Evolutionary conservation across 2,888 invertebrate species (phyloP).

Genomic region (Thymelicus sylvestris): DNA sequence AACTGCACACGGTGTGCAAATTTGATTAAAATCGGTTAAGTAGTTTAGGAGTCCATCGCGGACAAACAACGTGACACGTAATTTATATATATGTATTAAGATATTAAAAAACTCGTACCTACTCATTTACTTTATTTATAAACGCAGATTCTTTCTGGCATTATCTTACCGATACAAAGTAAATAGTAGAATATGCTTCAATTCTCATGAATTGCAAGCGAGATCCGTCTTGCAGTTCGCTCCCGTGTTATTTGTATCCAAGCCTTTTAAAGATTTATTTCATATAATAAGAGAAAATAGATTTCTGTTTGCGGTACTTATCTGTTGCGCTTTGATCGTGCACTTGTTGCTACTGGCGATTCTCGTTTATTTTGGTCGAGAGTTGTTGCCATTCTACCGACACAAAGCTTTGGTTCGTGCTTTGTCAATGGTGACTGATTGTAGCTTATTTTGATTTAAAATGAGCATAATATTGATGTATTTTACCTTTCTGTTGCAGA

Average conservation of each 20-base stretch:
- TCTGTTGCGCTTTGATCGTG: constrained; percentile 16
- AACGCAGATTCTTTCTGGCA: too few relatives aligned
- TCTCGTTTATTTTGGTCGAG: constrained; percentile 21
- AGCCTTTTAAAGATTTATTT: background rate
- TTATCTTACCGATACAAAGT: too few relatives aligned
- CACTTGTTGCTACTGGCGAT: constrained; percentile 20
- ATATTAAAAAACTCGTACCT: too few relatives aligned
- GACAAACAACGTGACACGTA: too few relatives aligned
- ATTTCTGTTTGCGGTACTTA: constrained; percentile 3
- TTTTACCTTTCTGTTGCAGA: background rate
- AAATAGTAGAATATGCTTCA: too few relatives aligned
- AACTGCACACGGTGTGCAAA: too few relatives aligned
- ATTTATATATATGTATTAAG: too few relatives aligned
- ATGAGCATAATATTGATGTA: background rate
- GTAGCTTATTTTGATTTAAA: background rate
- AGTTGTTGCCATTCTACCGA: constrained; percentile 6
- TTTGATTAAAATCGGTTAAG: too few relatives aligned
- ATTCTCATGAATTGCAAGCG: too few relatives aligned
- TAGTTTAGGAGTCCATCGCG: too few relatives aligned
- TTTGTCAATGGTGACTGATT: background rate
- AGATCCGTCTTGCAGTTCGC: too few relatives aligned
- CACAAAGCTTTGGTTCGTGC: constrained; percentile 7
- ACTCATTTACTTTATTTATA: too few relatives aligned
- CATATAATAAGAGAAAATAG: constrained; percentile 10
- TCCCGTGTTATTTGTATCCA: background rate